Evolutionary conservation across 2,888 invertebrate genomes (phyloP).

Genomic region (Drosophila helvetica): DNA sequence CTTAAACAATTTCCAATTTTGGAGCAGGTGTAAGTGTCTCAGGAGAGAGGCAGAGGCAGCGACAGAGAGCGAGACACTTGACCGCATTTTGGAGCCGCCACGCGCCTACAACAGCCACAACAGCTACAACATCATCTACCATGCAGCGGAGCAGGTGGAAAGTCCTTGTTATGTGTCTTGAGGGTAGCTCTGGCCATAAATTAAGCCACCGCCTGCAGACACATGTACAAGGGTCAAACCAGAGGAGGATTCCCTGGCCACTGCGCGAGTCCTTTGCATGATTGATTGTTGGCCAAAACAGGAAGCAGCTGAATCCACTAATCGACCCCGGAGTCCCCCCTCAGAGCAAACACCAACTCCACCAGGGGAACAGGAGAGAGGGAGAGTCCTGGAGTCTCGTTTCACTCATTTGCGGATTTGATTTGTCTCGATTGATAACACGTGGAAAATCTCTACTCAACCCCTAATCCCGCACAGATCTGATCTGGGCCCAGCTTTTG

Average conservation of each 20-base stretch:
- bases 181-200: slow-evolving; percentile 73
- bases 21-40: slow-evolving; percentile 72
- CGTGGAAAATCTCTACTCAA: slow-evolving; percentile 13
- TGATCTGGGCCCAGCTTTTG: slow-evolving; percentile 22
- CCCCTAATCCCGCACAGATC: slow-evolving; percentile 62
- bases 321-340: slow-evolving; percentile 22
- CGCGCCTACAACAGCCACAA: slow-evolving; percentile 65
- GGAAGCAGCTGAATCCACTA: slow-evolving; percentile 73
- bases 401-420: slow-evolving; percentile 72
- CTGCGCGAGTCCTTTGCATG: slow-evolving; percentile 49
- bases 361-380: background rate
- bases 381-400: slow-evolving; percentile 6
- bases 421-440: slow-evolving; percentile 55
- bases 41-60: background rate
- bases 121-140: slow-evolving; percentile 29
- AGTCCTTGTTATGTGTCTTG: slow-evolving; percentile 52
- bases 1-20: slow-evolving; percentile 54
- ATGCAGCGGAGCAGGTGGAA: slow-evolving; percentile 61
- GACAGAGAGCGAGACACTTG: slow-evolving; percentile 55
- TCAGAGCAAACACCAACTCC: slow-evolving; percentile 19
- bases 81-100: slow-evolving; percentile 76
- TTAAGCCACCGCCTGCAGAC: slow-evolving; percentile 69
- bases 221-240: slow-evolving; percentile 48
- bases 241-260: slow-evolving; percentile 46
- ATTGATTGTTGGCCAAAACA: slow-evolving; percentile 75